A percentile compares a stretch with the other conserved stretches of the same genome.
These are phyloP conservation scores for Drosophila erecta DNA, from an alignment of 1,140 invertebrate genomes.

Conservation along the genomic window DNA sequence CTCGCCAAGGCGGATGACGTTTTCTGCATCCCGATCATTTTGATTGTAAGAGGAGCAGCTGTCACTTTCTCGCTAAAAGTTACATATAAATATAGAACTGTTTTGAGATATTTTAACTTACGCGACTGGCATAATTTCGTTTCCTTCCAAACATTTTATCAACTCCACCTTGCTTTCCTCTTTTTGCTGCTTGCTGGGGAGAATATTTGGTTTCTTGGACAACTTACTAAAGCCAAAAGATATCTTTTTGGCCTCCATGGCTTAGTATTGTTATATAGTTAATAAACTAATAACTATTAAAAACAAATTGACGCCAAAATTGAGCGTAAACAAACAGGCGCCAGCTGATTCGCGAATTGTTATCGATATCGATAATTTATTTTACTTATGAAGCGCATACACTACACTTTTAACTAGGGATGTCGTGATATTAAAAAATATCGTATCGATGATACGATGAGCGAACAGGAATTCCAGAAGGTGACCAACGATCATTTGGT, in stretches of 20 bases:
- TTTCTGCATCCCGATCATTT: conserved; percentile 86
- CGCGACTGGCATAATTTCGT: conserved; percentile 90
- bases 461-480: too few relatives aligned
- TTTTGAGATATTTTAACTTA: conserved; percentile 79
- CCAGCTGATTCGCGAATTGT: conserved; percentile 51
- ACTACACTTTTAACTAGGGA: neutral
- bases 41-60: conserved; percentile 87
- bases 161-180: conserved; percentile 86
- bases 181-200: conserved; percentile 82
- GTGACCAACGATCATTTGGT: too few relatives aligned
- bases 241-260: conserved; percentile 88
- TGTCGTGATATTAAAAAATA: too few relatives aligned
- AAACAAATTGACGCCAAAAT: conserved; percentile 35
- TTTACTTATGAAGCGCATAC: neutral
- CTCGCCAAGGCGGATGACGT: conserved; percentile 85
- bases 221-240: conserved; percentile 91
- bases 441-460: too few relatives aligned
- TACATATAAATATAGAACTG: neutral
- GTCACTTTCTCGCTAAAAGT: conserved; percentile 85
- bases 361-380: neutral
- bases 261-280: neutral
- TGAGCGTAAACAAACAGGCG: conserved; percentile 67
- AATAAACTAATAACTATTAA: neutral
- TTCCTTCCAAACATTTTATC: conserved; percentile 90
- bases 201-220: conserved; percentile 87